A percentile compares a stretch with the other conserved stretches of the same genome.
Conservation (phyloP, 1,140 invertebrate genomes). For the Nautilus pompilius region DNA sequence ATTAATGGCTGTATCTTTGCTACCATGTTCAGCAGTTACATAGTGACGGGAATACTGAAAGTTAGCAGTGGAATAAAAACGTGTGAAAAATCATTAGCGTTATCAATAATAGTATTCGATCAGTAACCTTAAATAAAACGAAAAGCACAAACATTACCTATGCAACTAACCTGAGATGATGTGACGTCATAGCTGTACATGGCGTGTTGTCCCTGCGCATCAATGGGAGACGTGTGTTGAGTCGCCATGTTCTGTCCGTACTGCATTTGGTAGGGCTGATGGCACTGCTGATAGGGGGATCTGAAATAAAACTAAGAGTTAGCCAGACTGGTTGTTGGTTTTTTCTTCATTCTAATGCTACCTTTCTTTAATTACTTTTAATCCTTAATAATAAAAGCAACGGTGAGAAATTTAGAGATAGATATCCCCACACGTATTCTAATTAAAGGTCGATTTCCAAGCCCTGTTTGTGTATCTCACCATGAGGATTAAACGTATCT, state of each 20-base stretch:
- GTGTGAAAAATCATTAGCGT: no score
- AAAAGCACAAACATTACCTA: no score
- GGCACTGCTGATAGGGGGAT: not conserved
- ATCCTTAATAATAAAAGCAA: not conserved
- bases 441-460: no score
- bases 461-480: no score
- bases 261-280: not conserved
- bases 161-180: not conserved
- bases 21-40: no score
- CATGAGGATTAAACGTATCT: no score
- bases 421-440: no score
- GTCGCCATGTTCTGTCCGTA: not conserved
- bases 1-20: no score
- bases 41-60: no score
- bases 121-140: no score
- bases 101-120: no score
- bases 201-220: not conserved
- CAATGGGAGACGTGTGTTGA: not conserved
- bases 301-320: not conserved
- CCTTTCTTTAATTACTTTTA: not conserved
- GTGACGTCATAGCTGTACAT: conserved; percentile 1
- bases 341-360: not conserved
- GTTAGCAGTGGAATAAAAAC: no score
- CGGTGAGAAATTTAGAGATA: not conserved
- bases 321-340: not conserved